phyloP scores from a whole-genome alignment of 2,888 invertebrate genomes.

The Chesias legatella region DNA sequence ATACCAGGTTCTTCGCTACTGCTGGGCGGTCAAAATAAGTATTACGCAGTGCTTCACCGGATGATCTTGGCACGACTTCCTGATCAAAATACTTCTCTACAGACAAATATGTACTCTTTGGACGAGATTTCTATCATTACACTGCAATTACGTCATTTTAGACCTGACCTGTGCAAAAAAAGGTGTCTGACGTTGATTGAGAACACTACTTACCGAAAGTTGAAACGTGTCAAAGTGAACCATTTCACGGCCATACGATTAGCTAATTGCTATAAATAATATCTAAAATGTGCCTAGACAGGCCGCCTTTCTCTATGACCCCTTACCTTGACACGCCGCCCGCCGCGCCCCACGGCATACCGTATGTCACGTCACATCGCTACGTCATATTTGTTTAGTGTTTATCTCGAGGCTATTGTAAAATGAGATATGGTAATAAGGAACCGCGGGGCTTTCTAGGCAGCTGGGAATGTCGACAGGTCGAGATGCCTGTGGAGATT shows the following conservation, averaged over 20 bases:
- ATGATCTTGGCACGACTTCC: too few relatives aligned
- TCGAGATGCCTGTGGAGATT: constrained; percentile 4
- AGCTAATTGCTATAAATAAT: constrained; percentile 30
- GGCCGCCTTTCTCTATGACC: constrained; percentile 74
- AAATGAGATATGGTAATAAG: constrained; percentile 22
- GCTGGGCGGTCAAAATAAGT: too few relatives aligned
- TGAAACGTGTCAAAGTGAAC: constrained; percentile 15
- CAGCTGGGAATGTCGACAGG: constrained; percentile 21
- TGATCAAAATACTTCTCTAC: too few relatives aligned
- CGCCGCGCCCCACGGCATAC: constrained; percentile 72
- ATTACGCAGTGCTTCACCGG: too few relatives aligned
- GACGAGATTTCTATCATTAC: too few relatives aligned
- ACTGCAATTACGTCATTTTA: too few relatives aligned
- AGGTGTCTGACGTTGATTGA: constrained; percentile 3
- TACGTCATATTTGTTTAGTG: constrained; percentile 26
- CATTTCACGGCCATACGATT: constrained; percentile 23
- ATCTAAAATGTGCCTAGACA: constrained; percentile 25
- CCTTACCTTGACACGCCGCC: constrained; percentile 76
- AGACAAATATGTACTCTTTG: too few relatives aligned
- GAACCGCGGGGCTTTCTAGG: constrained; percentile 13
- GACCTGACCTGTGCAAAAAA: too few relatives aligned
- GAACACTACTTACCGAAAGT: constrained; percentile 7
- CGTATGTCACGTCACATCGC: constrained; percentile 59
- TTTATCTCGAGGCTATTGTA: constrained; percentile 19
- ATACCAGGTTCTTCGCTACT: too few relatives aligned